A percentile compares a stretch with the other conserved stretches of the same genome.
These are phyloP conservation scores for Apeira syringaria DNA, from an alignment of 2,888 invertebrate genomes.

Conservation along the genomic window DNA sequence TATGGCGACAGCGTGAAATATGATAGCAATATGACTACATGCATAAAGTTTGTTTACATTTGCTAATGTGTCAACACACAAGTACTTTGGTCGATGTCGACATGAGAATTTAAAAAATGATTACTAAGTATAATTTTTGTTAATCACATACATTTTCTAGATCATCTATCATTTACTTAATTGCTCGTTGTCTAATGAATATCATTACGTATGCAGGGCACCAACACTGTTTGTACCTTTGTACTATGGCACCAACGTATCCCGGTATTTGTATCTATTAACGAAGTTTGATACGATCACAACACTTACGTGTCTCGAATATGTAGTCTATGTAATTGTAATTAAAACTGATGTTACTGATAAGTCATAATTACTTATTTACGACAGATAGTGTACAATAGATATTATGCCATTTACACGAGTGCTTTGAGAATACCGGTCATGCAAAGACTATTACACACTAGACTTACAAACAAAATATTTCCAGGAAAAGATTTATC, in stretches of 20 bases:
- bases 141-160: no score
- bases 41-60: slow-evolving; percentile 7
- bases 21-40: neutral
- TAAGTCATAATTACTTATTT: slow-evolving; percentile 24
- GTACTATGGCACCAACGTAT: slow-evolving; percentile 17
- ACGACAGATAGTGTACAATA: no score
- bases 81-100: neutral
- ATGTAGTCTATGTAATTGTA: slow-evolving; percentile 50
- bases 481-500: no score
- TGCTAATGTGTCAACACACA: slow-evolving; percentile 4
- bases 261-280: slow-evolving; percentile 16
- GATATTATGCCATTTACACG: no score
- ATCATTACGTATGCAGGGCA: slow-evolving; percentile 19
- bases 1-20: slow-evolving; percentile 19
- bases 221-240: no score
- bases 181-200: neutral
- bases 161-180: slow-evolving; percentile 5
- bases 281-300: slow-evolving; percentile 32
- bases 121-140: no score
- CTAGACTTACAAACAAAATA: no score
- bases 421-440: no score
- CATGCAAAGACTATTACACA: no score
- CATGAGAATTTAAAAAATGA: no score
- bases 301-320: slow-evolving; percentile 44
- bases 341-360: slow-evolving; percentile 43